Evolutionary conservation across 2,797 vertebrate species (phyloP), one percentile per base, ranked within the genome.

Genomic region (Sandelia bainsii): DNA sequence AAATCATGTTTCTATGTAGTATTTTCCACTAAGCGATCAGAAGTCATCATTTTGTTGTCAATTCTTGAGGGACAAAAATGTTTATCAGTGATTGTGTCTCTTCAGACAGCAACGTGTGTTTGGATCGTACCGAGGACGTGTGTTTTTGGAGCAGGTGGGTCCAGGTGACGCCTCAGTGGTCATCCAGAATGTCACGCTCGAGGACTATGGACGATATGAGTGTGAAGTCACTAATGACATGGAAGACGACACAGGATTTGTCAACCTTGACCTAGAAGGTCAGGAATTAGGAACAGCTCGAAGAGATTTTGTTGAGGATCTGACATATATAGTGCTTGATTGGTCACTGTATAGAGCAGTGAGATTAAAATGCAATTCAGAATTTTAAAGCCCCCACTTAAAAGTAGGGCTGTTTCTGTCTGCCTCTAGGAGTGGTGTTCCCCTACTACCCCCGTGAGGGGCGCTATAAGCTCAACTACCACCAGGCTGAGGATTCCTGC

Each of bases 221-320:
- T 99, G 98, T 14, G 97, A 99, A 86, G 96, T 99, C 87, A 98
- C 97, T 67, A 95, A 98, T 4, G 96, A 99, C 90, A 94, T 99
- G 69, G 97, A 99, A 72, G 97, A 98, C 0, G 98, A 98, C 72
- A 95, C 95, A 0, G 98, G 98, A 69, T 95, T 97, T 85, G 98
- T 98, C 82, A 98, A 96, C 86, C 93, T 99, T 39, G 97, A 98
- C 83, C 92, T 98, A 1, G 96, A 98, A 97, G 97, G 97, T 98
- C 76, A 89, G 62, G 20, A 20, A 40, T 65, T 8, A 37, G 7
- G 25, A 49, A 29, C 40, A 32, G 14, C 44, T 48, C 23, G 27
- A 45, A 19, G 25, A 16, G 8, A 58, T 25, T 17, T 49, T 42
- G 29, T 40, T 51, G 16, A 71, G 57, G 6, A 40, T 62, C 9